Evolutionary conservation across 2,797 vertebrate species (phyloP).

Genomic region (Falco naumanni): DNA sequence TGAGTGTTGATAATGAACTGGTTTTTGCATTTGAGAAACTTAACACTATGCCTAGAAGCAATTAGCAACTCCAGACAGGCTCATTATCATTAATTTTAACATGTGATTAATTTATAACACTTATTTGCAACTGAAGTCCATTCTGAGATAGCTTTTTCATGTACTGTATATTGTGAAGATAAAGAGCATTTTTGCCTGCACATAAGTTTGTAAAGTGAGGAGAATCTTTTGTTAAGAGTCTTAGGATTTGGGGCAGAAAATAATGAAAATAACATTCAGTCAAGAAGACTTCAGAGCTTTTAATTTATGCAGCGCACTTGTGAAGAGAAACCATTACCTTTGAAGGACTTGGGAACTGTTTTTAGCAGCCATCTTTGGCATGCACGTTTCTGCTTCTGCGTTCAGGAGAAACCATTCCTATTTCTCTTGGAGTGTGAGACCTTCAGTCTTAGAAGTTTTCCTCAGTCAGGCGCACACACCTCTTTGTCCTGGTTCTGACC

Average conservation of each 20-base stretch:
- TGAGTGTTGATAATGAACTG: slow-evolving; percentile 12
- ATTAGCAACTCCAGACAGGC: background rate
- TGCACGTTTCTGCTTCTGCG: background rate
- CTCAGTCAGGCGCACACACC: background rate
- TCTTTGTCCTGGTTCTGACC: background rate
- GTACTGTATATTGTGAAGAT: background rate
- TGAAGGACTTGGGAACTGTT: background rate
- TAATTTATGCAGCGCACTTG: background rate
- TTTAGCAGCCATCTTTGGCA: background rate
- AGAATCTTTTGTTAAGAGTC: background rate
- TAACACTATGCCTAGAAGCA: slow-evolving; percentile 6
- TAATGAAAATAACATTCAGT: background rate
- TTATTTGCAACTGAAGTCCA: slow-evolving; percentile 3
- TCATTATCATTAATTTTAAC: slow-evolving; percentile 27
- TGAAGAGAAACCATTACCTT: background rate
- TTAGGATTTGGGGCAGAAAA: background rate
- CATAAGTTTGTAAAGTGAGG: background rate
- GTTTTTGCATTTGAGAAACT: slow-evolving; percentile 1
- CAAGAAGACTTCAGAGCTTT: background rate
- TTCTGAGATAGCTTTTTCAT: background rate
- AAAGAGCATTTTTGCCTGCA: background rate
- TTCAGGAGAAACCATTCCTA: background rate
- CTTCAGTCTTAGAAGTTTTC: background rate
- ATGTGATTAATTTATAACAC: slow-evolving; percentile 6
- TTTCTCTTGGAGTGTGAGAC: background rate